These are phyloP conservation scores for Anarhynchus alexandrinus DNA, from an alignment of 2,113 vertebrate genomes.

Conservation along the genomic window DNA sequence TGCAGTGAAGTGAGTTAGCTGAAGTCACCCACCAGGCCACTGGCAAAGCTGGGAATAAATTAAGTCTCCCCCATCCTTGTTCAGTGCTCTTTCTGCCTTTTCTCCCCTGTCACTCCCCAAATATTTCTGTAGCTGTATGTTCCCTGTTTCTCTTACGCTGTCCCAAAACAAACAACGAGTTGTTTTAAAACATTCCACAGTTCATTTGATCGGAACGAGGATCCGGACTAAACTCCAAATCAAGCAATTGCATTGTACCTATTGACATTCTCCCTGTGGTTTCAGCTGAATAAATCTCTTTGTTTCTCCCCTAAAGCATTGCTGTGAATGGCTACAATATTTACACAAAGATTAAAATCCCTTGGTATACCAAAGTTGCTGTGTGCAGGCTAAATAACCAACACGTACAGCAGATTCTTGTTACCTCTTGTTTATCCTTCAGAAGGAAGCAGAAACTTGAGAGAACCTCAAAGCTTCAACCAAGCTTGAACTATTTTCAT, in stretches of 20 bases:
- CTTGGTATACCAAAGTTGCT: conserved; percentile 36
- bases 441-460: conserved; percentile 60
- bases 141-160: not conserved
- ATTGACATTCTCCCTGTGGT: conserved; percentile 58
- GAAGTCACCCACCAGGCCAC: not conserved
- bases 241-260: conserved; percentile 51
- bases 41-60: not conserved
- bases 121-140: not conserved
- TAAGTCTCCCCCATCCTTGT: not conserved
- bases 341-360: conserved; percentile 56
- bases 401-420: conserved; percentile 37
- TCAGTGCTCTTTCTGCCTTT: not conserved
- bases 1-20: not conserved
- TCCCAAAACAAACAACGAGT: conserved; percentile 28
- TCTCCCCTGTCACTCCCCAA: not conserved
- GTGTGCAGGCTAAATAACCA: conserved; percentile 31
- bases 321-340: conserved; percentile 41
- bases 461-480: conserved; percentile 60
- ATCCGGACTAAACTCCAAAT: conserved; percentile 49
- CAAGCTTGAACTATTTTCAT: conserved; percentile 40
- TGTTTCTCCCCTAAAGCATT: conserved; percentile 48
- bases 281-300: conserved; percentile 65
- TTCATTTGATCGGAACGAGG: conserved; percentile 47
- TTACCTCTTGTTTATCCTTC: conserved; percentile 55
- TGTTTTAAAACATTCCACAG: conserved; percentile 58